Percentiles rank a stretch among this genome's conserved stretches.
Evolutionary conservation across 2,888 invertebrate species (phyloP).

Genomic region (Willowsia nigromaculata): DNA sequence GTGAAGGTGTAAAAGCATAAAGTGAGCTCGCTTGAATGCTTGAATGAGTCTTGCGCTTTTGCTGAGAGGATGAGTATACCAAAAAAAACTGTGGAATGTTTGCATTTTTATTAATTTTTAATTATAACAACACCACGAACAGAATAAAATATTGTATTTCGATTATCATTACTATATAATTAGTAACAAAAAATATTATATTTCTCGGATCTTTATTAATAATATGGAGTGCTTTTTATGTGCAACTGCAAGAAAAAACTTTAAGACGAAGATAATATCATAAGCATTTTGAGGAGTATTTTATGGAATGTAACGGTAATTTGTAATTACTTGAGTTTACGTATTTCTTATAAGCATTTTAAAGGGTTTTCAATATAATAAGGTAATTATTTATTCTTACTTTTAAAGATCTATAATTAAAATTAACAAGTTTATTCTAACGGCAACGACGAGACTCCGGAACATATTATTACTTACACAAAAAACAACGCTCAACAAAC

Average conservation of each 20-base stretch:
- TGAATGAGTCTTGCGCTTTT: not conserved
- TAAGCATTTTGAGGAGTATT: not conserved
- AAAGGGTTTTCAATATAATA: not conserved
- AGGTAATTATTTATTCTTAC: constrained; percentile 4
- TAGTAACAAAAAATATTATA: not conserved
- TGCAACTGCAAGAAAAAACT: constrained; percentile 32
- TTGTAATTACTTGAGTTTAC: not conserved
- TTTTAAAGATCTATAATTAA: constrained; percentile 2
- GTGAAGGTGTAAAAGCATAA: too few relatives aligned
- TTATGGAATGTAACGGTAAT: constrained; percentile 23
- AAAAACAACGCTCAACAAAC: constrained; percentile 21
- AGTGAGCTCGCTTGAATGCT: not conserved
- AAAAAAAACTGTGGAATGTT: constrained; percentile 55
- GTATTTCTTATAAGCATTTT: not conserved
- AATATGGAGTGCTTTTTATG: constrained; percentile 60
- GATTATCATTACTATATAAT: not conserved
- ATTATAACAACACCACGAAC: not conserved
- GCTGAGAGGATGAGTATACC: constrained; percentile 17
- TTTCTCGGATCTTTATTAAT: not conserved
- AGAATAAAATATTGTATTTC: not conserved
- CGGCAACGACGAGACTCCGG: constrained; percentile 33
- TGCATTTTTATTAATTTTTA: constrained; percentile 63
- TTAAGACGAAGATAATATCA: not conserved
- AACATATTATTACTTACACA: not conserved
- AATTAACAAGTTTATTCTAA: not conserved